phyloP scores from a whole-genome alignment of 2,113 vertebrate genomes.

The Macrotis lagotis region DNA sequence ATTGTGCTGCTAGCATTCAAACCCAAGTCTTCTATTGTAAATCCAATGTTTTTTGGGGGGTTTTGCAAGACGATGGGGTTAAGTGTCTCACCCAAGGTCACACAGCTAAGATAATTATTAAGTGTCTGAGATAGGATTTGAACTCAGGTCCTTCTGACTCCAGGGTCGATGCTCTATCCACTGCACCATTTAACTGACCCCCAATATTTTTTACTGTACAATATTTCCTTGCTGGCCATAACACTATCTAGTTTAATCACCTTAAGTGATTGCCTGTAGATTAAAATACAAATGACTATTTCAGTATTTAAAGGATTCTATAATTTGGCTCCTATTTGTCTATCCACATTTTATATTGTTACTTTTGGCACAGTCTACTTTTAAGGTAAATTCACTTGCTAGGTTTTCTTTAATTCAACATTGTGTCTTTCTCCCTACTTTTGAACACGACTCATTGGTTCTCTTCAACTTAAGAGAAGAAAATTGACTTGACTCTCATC shows the following conservation, averaged over 20 bases:
- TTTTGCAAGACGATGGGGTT: too few species aligned
- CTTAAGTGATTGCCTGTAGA: neutral
- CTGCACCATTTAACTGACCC: too few species aligned
- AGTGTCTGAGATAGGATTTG: too few species aligned
- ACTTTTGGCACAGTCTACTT: neutral
- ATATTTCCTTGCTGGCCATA: neutral
- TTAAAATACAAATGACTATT: neutral
- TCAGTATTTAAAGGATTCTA: neutral
- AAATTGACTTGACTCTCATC: neutral
- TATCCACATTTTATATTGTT: neutral
- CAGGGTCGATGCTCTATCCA: too few species aligned
- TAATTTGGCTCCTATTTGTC: neutral
- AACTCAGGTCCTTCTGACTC: too few species aligned
- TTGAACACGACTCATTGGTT: neutral
- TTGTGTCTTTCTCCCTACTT: neutral
- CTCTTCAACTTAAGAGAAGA: neutral
- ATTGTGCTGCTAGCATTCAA: neutral
- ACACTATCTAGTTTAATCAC: neutral
- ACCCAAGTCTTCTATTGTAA: neutral
- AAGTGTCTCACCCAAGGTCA: too few species aligned
- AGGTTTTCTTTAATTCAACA: neutral
- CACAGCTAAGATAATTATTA: too few species aligned
- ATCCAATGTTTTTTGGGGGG: neutral
- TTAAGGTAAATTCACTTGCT: neutral
- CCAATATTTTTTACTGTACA: neutral